These are phyloP conservation scores for Rhincodon typus DNA, from an alignment of 2,797 vertebrate species.

Conservation along the genomic window DNA sequence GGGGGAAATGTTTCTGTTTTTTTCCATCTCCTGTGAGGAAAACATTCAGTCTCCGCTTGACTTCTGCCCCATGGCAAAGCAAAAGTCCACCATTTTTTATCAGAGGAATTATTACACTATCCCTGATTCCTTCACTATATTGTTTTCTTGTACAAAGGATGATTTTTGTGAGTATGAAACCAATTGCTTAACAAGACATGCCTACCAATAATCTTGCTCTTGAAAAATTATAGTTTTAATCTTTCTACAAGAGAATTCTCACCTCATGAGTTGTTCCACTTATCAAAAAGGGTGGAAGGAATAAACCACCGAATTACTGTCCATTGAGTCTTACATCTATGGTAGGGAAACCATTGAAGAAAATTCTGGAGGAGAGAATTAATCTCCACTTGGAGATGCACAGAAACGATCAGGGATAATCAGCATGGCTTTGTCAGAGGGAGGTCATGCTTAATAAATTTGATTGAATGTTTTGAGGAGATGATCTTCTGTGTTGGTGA, in stretches of 20 bases:
- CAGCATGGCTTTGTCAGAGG: no score
- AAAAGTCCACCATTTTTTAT: neutral
- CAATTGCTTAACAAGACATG: neutral
- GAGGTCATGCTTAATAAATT: no score
- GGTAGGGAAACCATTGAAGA: no score
- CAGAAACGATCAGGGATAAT: no score
- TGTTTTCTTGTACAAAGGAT: neutral
- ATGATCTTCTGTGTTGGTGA: no score
- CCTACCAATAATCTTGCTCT: neutral
- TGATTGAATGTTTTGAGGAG: no score
- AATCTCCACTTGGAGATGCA: no score
- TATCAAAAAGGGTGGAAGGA: no score
- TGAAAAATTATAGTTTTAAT: neutral
- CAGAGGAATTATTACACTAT: neutral
- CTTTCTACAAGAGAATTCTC: neutral
- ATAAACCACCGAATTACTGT: no score
- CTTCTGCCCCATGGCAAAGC: neutral
- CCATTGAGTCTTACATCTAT: no score
- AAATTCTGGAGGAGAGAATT: no score
- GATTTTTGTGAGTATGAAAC: neutral
- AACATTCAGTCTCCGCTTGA: neutral
- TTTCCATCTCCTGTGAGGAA: neutral
- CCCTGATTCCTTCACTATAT: neutral
- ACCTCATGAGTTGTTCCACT: neutral
- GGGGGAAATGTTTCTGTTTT: neutral